phyloP scores from a whole-genome alignment of 2,113 vertebrate species.

The Caloenas nicobarica region DNA sequence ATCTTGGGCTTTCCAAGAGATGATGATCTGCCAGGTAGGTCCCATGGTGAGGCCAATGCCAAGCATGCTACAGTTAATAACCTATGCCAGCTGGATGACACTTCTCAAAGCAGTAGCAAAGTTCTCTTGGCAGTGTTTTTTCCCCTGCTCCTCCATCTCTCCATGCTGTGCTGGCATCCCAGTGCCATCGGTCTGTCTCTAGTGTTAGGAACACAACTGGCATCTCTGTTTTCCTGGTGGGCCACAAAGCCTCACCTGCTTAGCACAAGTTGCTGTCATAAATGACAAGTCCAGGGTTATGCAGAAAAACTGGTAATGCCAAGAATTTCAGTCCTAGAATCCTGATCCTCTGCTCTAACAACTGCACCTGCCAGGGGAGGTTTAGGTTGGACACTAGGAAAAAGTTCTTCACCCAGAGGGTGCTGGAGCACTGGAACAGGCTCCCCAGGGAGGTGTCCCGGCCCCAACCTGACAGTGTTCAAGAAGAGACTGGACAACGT shows the following conservation, averaged over 20 bases:
- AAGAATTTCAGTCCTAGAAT: neutral
- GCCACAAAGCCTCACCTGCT: neutral
- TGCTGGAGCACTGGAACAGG: too few relatives aligned
- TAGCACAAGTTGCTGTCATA: neutral
- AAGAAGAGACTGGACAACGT: too few relatives aligned
- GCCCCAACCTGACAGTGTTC: too few relatives aligned
- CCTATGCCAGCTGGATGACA: neutral
- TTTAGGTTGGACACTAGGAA: too few relatives aligned
- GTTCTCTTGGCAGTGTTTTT: neutral
- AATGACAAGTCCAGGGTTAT: neutral
- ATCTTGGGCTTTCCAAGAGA: neutral
- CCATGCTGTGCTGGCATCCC: neutral
- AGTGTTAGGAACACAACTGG: neutral
- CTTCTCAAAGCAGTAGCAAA: neutral
- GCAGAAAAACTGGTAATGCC: neutral
- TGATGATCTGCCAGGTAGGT: neutral
- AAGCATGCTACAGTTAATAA: neutral
- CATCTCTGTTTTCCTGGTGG: neutral
- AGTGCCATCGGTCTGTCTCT: neutral
- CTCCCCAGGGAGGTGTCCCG: too few relatives aligned
- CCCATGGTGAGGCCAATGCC: neutral
- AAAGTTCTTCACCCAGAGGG: too few relatives aligned
- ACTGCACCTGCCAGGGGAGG: too few relatives aligned
- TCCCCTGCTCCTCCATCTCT: neutral
- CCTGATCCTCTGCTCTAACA: neutral